Base-by-base conservation (phyloP, 2,888 invertebrate genomes). In the Pristionchus fissidentatus region DNA sequence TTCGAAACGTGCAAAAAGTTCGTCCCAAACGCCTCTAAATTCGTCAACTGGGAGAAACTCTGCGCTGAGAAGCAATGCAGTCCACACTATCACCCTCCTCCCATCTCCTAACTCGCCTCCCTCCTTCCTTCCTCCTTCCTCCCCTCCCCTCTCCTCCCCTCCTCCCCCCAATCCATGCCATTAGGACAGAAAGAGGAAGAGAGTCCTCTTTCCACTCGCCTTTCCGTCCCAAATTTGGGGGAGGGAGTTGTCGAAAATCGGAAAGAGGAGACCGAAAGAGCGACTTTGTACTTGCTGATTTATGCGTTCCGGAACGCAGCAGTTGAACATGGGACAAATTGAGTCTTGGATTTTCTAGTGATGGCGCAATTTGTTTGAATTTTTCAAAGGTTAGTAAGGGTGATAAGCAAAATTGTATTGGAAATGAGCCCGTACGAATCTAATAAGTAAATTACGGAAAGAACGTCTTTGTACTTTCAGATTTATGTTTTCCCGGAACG, bases 261-360 rank as follows among this genome's bases (percentile, higher is more conserved):
- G 70, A 41, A 22, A 13, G 8, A 38, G 15, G 66, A 19, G 66
- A 38, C 19, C 15, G 3, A 22, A 35, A 5, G 15, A 15, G 19
- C 66, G 38, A n/a, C n/a, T n/a, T n/a, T 70, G 66, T 70, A 70
- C 70, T 70, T 70, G 41, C n/a, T 70, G 70, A 70, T 70, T 70
- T 70, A 70, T 70, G 70, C 70, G 70, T 35, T 38, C 43, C 32
- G 29, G 60, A 32, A 26, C 41, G 41, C n/a, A 70, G 43, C 26
- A 38, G 66, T n/a, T 13, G n/a, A n/a, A n/a, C n/a, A n/a, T n/a
- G n/a, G n/a, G n/a, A n/a, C n/a, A n/a, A n/a, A n/a, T n/a, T n/a
- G n/a, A n/a, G n/a, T n/a, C n/a, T n/a, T n/a, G n/a, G n/a, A n/a
- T n/a, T n/a, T n/a, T n/a, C n/a, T n/a, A n/a, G n/a, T n/a, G n/a